phyloP scores from a whole-genome alignment of 2,797 vertebrate species.

The Galagoides demidoff region DNA sequence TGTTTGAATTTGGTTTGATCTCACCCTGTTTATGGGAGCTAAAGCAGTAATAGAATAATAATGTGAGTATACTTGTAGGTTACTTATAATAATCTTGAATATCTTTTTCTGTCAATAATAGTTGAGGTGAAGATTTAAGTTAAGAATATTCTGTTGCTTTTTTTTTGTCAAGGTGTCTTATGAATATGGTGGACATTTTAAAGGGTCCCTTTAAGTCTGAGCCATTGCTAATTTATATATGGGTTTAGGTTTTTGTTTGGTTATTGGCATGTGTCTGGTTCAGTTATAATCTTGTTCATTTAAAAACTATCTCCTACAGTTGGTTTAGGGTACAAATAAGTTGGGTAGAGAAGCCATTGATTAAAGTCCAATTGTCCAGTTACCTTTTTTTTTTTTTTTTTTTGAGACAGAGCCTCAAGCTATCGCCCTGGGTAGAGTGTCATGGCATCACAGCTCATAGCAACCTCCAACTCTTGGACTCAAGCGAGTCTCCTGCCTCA shows the following conservation, averaged over 20 bases:
- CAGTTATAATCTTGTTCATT: constrained; percentile 36
- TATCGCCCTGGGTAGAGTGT: too few species aligned
- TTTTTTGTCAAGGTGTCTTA: background rate
- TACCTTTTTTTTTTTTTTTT: constrained; percentile 41
- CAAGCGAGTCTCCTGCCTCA: too few species aligned
- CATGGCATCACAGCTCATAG: too few species aligned
- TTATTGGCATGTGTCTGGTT: constrained; percentile 23
- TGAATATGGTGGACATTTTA: background rate
- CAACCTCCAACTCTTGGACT: too few species aligned
- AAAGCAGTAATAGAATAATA: constrained; percentile 36
- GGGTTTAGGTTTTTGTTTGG: constrained; percentile 55
- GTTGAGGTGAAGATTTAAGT: background rate
- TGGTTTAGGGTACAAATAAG: constrained; percentile 3
- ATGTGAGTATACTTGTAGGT: constrained; percentile 10
- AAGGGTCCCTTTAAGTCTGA: constrained; percentile 25
- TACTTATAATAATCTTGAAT: background rate
- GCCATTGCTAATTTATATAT: background rate
- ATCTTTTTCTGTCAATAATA: background rate
- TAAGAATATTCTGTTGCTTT: constrained; percentile 66
- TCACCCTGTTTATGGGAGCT: constrained; percentile 47
- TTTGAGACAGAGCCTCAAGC: too few species aligned
- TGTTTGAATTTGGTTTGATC: constrained; percentile 51
- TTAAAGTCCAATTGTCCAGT: background rate
- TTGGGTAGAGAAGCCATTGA: background rate
- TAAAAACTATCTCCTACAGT: background rate